A percentile compares a stretch with the other conserved stretches of the same genome.
These are phyloP conservation scores for Pachyramphus minor DNA, from an alignment of 2,113 vertebrate genomes.

Conservation along the genomic window DNA sequence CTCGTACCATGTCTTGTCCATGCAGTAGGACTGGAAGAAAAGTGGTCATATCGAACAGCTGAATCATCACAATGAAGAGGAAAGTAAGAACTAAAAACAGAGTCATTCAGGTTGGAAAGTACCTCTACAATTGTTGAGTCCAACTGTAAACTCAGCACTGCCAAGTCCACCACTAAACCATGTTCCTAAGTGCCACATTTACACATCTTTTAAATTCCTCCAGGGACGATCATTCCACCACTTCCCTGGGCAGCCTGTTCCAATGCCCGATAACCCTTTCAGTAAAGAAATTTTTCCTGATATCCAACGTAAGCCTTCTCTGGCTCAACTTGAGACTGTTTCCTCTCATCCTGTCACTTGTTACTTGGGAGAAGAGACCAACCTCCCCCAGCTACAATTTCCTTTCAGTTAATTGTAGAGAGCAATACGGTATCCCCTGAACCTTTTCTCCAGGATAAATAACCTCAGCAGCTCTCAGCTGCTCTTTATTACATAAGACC, in stretches of 20 bases:
- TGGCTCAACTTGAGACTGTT: neutral
- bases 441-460: neutral
- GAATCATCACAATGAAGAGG: neutral
- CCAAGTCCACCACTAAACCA: neutral
- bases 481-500: neutral
- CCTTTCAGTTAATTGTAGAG: neutral
- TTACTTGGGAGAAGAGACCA: neutral
- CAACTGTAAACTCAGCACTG: neutral
- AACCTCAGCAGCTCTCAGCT: neutral
- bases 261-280: neutral
- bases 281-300: neutral
- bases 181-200: neutral
- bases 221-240: neutral
- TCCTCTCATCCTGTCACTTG: neutral
- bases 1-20: neutral
- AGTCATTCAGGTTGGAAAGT: neutral
- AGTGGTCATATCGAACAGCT: neutral
- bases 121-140: neutral
- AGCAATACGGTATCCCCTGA: neutral
- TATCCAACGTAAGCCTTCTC: neutral
- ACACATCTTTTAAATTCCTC: neutral
- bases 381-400: rapidly evolving
- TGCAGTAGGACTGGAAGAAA: neutral
- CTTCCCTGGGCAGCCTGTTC: neutral
- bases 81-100: neutral